phyloP scores from a whole-genome alignment of 2,113 vertebrate genomes.

The Brachyhypopomus occidentalis region DNA sequence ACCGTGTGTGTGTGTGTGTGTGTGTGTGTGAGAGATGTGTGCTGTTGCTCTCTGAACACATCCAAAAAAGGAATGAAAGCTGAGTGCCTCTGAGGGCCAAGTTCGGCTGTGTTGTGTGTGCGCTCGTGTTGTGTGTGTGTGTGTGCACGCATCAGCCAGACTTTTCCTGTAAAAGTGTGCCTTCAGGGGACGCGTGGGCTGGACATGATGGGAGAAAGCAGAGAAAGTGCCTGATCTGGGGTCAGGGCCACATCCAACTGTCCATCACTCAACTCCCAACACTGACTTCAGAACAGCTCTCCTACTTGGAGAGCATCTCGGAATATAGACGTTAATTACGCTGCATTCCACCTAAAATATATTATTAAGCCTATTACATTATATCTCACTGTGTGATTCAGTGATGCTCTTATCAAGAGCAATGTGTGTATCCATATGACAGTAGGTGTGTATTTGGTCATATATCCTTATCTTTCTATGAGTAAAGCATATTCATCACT shows the following conservation, averaged over 20 bases:
- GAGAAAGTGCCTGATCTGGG: conserved; percentile 15
- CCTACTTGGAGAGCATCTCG: not conserved
- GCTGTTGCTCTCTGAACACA: conserved; percentile 62
- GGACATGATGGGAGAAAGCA: conserved; percentile 31
- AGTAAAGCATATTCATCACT: not conserved
- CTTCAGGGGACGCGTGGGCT: conserved; percentile 56
- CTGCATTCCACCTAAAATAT: no score
- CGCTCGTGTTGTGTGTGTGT: conserved; percentile 52
- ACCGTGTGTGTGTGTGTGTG: not conserved
- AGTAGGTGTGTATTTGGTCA: not conserved
- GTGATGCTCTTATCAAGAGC: no score
- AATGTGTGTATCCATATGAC: no score
- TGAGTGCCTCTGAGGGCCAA: conserved; percentile 58
- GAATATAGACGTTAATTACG: not conserved
- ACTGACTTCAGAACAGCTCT: not conserved
- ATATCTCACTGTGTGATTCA: no score
- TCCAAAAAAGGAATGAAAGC: conserved; percentile 78
- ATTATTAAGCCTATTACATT: no score
- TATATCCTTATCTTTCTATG: no score
- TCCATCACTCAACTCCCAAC: not conserved
- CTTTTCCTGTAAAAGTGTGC: conserved; percentile 74
- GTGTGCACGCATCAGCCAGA: conserved; percentile 66
- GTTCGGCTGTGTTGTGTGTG: conserved; percentile 47
- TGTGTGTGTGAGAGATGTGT: conserved; percentile 14
- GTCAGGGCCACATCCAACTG: not conserved